phyloP scores from a whole-genome alignment of 2,888 invertebrate genomes.

The Cataglyphis livida region DNA sequence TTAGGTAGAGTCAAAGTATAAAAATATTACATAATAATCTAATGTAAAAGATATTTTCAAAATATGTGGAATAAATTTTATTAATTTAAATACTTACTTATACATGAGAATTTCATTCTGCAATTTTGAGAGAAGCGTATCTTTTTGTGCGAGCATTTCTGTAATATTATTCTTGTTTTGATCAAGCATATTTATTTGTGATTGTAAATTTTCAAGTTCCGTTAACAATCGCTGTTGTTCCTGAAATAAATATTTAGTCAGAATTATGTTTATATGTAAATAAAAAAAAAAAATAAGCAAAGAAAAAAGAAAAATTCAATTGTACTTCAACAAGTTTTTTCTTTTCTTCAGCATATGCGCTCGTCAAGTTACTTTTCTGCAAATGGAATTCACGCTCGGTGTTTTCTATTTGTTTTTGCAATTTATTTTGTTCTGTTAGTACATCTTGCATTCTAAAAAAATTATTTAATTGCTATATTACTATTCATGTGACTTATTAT shows the following conservation, averaged over 20 bases:
- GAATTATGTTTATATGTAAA: conserved; percentile 18
- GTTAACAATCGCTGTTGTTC: conserved; percentile 55
- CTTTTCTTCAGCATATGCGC: conserved; percentile 59
- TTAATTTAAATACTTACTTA: conserved; percentile 54
- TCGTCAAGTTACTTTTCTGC: conserved; percentile 53
- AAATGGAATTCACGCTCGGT: conserved; percentile 21
- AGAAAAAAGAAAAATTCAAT: background rate
- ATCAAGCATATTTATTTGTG: conserved; percentile 36
- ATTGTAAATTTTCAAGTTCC: conserved; percentile 53
- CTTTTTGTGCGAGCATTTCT: conserved; percentile 40
- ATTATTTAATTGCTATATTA: background rate
- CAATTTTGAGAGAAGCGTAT: conserved; percentile 35
- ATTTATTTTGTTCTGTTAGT: conserved; percentile 25
- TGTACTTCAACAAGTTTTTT: conserved; percentile 57
- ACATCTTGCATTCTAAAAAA: conserved; percentile 51
- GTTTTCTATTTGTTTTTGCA: conserved; percentile 54
- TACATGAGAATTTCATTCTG: conserved; percentile 43
- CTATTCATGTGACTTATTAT: background rate
- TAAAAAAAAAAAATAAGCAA: conserved; percentile 9
- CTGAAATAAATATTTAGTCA: conserved; percentile 56
- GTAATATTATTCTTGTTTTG: conserved; percentile 49
- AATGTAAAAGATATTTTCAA: conserved; percentile 32
- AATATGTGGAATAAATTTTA: background rate
- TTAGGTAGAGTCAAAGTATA: background rate
- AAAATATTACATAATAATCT: background rate